These are phyloP conservation scores for Leptodactylus fallax DNA, from an alignment of 2,797 vertebrate species.

Conservation along the genomic window DNA sequence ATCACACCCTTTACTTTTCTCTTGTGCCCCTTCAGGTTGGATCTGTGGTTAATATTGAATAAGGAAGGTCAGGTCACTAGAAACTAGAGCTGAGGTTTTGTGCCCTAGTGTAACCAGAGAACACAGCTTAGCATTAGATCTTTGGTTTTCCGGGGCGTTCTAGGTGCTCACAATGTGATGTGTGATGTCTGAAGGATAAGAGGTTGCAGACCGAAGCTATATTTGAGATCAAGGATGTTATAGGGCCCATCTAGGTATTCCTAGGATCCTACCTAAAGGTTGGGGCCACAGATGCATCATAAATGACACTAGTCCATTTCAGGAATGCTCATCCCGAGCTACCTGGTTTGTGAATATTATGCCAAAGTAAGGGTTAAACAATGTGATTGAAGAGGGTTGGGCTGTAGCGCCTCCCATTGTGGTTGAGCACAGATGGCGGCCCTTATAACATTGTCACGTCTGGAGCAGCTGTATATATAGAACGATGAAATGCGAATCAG, in stretches of 20 bases:
- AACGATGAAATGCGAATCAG: background rate
- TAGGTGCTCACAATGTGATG: background rate
- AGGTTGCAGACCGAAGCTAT: background rate
- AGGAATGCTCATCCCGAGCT: background rate
- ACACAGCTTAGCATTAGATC: background rate
- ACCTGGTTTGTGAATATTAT: background rate
- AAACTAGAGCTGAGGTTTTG: constrained; percentile 6
- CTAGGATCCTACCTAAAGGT: no score
- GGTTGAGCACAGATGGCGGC: background rate
- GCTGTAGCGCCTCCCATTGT: no score
- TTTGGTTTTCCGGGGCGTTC: background rate
- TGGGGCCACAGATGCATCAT: background rate
- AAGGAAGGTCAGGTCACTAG: background rate
- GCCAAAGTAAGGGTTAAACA: background rate
- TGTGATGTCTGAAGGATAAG: background rate
- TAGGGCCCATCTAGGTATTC: background rate
- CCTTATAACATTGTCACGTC: background rate
- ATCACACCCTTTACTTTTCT: background rate
- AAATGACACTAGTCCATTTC: no score
- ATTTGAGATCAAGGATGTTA: no score
- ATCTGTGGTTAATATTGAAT: constrained; percentile 3
- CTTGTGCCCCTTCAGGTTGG: background rate
- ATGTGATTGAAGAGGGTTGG: no score
- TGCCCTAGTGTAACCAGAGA: background rate
- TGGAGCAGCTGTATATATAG: background rate